Evolutionary conservation across 2,888 invertebrate species (phyloP).

Genomic region (Galeopsomyia nigrocyanea): DNA sequence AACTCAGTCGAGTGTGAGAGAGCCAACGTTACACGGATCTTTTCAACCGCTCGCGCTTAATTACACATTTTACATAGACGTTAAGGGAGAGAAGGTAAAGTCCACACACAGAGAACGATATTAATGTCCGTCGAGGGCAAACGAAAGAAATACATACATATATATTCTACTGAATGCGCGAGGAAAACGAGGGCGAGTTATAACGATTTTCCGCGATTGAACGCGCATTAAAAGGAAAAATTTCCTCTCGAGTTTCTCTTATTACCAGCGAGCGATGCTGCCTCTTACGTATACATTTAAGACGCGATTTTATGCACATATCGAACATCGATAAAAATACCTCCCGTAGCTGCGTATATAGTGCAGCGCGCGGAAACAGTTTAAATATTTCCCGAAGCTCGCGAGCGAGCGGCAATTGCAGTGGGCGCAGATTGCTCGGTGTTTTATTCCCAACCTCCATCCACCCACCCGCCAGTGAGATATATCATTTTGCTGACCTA

Average conservation of each 20-base stretch:
- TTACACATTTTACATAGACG: conserved; percentile 20
- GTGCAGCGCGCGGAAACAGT: too few species aligned
- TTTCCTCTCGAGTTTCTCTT: background rate
- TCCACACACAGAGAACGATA: background rate
- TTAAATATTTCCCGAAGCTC: too few species aligned
- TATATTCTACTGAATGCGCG: background rate
- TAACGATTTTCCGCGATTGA: conserved; percentile 36
- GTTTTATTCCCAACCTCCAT: too few species aligned
- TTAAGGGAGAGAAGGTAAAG: background rate
- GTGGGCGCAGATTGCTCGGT: too few species aligned
- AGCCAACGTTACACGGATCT: background rate
- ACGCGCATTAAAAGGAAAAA: conserved; percentile 20
- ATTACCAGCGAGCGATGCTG: background rate
- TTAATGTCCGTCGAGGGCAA: conserved; percentile 5
- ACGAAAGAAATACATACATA: conserved; percentile 24
- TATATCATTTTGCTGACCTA: too few species aligned
- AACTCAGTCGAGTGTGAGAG: background rate
- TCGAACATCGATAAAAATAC: conserved; percentile 26
- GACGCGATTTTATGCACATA: background rate
- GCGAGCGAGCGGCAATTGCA: too few species aligned
- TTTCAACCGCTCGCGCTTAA: background rate
- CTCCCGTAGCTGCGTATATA: too few species aligned
- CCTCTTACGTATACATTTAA: conserved; percentile 5
- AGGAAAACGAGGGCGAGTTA: conserved; percentile 38
- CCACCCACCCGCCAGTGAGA: too few species aligned